A percentile compares a stretch with the other conserved stretches of the same genome.
Evolutionary conservation across 1,140 invertebrate species (phyloP).

Genomic region (Drosophila biarmipes): DNA sequence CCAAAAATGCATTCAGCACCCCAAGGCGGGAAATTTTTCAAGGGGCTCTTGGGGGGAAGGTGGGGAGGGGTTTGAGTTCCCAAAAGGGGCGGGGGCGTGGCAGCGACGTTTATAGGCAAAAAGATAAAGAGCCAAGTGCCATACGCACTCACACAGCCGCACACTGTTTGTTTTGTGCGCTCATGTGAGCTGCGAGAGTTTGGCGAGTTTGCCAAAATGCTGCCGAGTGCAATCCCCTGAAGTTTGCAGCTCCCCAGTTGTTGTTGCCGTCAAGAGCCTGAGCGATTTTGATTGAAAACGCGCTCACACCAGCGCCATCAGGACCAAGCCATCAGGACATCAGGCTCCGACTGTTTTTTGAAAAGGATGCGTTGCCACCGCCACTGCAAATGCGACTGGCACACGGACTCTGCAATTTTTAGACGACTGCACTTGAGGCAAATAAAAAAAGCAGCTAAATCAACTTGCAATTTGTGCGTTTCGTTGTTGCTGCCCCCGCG

Average conservation of each 20-base stretch:
- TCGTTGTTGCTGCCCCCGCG: conserved; percentile 24
- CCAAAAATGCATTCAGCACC: conserved; percentile 73
- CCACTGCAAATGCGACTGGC: conserved; percentile 19
- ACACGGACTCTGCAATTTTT: conserved; percentile 42
- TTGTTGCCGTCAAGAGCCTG: conserved; percentile 57
- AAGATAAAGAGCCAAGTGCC: conserved; percentile 80
- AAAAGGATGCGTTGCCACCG: conserved; percentile 41
- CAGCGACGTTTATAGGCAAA: conserved; percentile 77
- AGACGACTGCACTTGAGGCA: conserved; percentile 37
- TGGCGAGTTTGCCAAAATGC: conserved; percentile 75
- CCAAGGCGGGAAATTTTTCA: conserved; percentile 49
- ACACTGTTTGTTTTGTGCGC: conserved; percentile 71
- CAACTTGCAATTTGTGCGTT: conserved; percentile 62
- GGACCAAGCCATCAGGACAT: conserved; percentile 10
- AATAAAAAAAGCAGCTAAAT: conserved; percentile 41
- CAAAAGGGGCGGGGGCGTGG: conserved; percentile 6
- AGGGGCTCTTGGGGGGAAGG: neutral
- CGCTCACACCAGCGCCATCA: conserved; percentile 44
- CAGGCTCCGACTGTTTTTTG: conserved; percentile 1
- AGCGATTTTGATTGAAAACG: conserved; percentile 81
- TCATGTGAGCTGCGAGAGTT: conserved; percentile 64
- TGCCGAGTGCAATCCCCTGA: conserved; percentile 75
- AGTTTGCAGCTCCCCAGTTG: conserved; percentile 50
- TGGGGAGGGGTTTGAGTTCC: neutral
- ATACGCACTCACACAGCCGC: conserved; percentile 39